Evolutionary conservation across 2,888 invertebrate species (phyloP).

Genomic region (Protodeltote pygarga): DNA sequence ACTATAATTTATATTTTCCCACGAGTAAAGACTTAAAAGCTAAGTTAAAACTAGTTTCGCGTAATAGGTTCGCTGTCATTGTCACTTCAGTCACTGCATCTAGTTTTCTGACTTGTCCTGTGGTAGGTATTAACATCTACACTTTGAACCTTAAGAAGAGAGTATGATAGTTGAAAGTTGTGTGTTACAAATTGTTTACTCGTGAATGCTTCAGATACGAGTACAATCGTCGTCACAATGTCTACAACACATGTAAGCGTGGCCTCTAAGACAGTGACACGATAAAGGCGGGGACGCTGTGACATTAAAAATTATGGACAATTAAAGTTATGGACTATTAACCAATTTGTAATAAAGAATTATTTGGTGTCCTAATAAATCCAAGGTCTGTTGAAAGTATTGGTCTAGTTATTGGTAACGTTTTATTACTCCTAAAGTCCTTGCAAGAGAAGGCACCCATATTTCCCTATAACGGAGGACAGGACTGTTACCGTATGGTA

Average conservation of each 20-base stretch:
- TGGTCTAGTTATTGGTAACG: slow-evolving; percentile 18
- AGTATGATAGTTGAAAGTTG: slow-evolving; percentile 12
- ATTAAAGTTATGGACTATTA: no score
- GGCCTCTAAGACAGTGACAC: slow-evolving; percentile 35
- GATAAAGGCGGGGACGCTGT: slow-evolving; percentile 37
- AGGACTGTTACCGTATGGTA: no score
- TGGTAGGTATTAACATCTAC: background rate
- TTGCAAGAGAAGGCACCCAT: no score
- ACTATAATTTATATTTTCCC: slow-evolving; percentile 44
- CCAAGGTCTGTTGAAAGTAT: slow-evolving; percentile 31
- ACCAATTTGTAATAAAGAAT: slow-evolving; percentile 22
- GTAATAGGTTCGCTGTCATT: slow-evolving; percentile 59
- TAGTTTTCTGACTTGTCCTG: slow-evolving; percentile 38
- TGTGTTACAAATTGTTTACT: slow-evolving; percentile 1
- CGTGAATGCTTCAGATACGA: slow-evolving; percentile 21
- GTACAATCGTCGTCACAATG: slow-evolving; percentile 28
- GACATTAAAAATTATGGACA: slow-evolving; percentile 30
- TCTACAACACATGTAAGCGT: slow-evolving; percentile 31
- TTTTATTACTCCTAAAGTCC: no score
- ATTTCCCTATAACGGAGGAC: no score
- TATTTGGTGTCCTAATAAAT: slow-evolving; percentile 18
- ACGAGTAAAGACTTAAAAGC: slow-evolving; percentile 47
- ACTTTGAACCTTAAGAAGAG: background rate
- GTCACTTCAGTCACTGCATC: slow-evolving; percentile 53
- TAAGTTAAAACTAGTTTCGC: slow-evolving; percentile 53